Evolutionary conservation across 2,888 invertebrate genomes (phyloP).

Genomic region (Eupithecia dodoneata): DNA sequence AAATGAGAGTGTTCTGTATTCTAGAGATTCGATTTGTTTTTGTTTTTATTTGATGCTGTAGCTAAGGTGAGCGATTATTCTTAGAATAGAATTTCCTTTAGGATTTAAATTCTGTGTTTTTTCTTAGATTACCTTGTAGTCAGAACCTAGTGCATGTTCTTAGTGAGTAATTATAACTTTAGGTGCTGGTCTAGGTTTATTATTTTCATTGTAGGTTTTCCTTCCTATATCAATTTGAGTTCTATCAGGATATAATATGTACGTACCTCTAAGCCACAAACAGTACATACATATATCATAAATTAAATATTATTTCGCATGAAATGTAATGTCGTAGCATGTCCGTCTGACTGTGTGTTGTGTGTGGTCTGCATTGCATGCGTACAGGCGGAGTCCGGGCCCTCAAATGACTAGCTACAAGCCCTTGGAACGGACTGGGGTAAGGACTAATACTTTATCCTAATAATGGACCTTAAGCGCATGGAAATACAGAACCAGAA

Average conservation of each 20-base stretch:
- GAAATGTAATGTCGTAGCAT: constrained; percentile 49
- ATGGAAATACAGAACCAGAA: background rate
- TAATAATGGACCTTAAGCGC: constrained; percentile 10
- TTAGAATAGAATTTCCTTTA: constrained; percentile 5
- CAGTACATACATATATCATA: background rate
- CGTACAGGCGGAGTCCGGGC: constrained; percentile 62
- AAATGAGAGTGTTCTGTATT: background rate
- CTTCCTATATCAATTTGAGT: background rate
- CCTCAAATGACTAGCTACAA: constrained; percentile 78
- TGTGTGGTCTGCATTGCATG: constrained; percentile 70
- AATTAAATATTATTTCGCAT: constrained; percentile 12
- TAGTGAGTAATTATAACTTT: background rate
- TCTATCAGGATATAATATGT: background rate
- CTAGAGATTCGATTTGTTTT: background rate
- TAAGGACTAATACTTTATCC: constrained; percentile 40
- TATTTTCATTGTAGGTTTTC: background rate
- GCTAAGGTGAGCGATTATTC: constrained; percentile 52
- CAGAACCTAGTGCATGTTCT: constrained; percentile 15
- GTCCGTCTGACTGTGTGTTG: constrained; percentile 46
- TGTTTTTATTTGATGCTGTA: constrained; percentile 30
- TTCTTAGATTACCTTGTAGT: constrained; percentile 2
- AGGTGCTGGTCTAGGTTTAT: background rate
- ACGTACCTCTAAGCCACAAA: background rate
- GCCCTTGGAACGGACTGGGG: constrained; percentile 72
- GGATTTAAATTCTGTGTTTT: background rate